Percentiles rank a stretch among this genome's conserved stretches.
These are phyloP conservation scores for Parnassius apollo DNA, from an alignment of 2,888 invertebrate species.

Conservation along the genomic window DNA sequence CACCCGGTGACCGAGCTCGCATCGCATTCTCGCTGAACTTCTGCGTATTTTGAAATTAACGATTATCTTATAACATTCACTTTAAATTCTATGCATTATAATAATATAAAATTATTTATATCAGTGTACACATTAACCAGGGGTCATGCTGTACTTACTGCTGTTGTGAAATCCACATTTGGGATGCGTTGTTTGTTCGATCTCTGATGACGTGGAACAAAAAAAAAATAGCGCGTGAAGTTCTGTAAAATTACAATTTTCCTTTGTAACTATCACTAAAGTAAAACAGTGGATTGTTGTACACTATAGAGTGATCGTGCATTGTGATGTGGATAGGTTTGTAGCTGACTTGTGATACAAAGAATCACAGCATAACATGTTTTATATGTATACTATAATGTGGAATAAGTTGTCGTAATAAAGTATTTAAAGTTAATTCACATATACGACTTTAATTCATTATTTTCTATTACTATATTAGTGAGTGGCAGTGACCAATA, in stretches of 20 bases:
- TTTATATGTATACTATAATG: constrained; percentile 79
- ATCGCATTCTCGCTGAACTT: constrained; percentile 27
- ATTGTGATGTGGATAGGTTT: constrained; percentile 79
- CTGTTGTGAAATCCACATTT: constrained; percentile 45
- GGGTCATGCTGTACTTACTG: constrained; percentile 41
- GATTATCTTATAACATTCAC: constrained; percentile 14
- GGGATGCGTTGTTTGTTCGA: constrained; percentile 65
- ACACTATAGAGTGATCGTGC: constrained; percentile 67
- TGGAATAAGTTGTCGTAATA: constrained; percentile 81
- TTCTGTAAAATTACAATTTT: constrained; percentile 65
- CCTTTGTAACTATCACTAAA: constrained; percentile 63
- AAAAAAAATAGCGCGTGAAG: constrained; percentile 70
- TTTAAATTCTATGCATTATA: constrained; percentile 13
- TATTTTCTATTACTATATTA: constrained; percentile 39
- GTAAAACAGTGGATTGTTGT: constrained; percentile 58
- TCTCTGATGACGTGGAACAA: constrained; percentile 74
- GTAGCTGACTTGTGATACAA: constrained; percentile 76
- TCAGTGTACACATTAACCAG: constrained; percentile 42
- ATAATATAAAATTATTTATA: constrained; percentile 20
- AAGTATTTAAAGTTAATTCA: constrained; percentile 80
- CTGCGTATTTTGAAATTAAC: constrained; percentile 11
- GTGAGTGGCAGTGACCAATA: constrained; percentile 44
- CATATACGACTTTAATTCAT: constrained; percentile 70
- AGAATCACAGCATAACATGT: constrained; percentile 79
- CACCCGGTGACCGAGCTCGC: constrained; percentile 66